phyloP scores from a whole-genome alignment of 2,113 vertebrate species.

The Thinocorus orbignyianus region DNA sequence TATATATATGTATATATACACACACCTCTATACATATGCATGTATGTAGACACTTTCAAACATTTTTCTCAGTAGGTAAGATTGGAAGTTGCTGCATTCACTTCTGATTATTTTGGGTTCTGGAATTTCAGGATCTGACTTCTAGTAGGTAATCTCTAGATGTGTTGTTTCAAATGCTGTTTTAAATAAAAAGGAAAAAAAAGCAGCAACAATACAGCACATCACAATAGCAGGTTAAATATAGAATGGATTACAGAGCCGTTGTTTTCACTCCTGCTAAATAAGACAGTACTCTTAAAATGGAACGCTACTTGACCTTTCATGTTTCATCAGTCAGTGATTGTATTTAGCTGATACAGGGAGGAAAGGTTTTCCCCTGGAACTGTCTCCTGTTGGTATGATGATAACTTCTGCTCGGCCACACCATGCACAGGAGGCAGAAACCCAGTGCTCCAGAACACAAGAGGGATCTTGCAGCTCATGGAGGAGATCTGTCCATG shows the following conservation, averaged over 20 bases:
- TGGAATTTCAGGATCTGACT: slow-evolving; percentile 1
- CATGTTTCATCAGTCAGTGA: neutral
- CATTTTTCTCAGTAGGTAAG: neutral
- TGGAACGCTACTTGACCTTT: slow-evolving; percentile 77
- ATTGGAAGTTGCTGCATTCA: neutral
- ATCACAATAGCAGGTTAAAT: slow-evolving; percentile 74
- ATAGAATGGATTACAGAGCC: slow-evolving; percentile 77
- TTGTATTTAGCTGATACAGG: slow-evolving; percentile 66
- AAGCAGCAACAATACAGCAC: neutral
- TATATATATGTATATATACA: neutral
- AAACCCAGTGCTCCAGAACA: slow-evolving; percentile 11
- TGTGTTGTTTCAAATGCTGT: slow-evolving; percentile 16
- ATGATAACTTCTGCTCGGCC: neutral
- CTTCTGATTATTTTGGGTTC: neutral
- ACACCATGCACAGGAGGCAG: slow-evolving; percentile 68
- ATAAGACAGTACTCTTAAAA: slow-evolving; percentile 73
- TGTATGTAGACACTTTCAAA: neutral
- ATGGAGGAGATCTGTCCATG: slow-evolving; percentile 12
- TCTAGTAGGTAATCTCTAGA: neutral
- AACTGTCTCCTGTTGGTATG: slow-evolving; percentile 57
- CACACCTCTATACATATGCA: fast-evolving
- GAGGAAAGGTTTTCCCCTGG: slow-evolving; percentile 9
- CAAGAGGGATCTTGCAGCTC: slow-evolving; percentile 18
- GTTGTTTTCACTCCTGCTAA: slow-evolving; percentile 77
- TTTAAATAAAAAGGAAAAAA: neutral